Base-by-base conservation (phyloP, 2,888 invertebrate genomes). In the Ochropacha duplaris region DNA sequence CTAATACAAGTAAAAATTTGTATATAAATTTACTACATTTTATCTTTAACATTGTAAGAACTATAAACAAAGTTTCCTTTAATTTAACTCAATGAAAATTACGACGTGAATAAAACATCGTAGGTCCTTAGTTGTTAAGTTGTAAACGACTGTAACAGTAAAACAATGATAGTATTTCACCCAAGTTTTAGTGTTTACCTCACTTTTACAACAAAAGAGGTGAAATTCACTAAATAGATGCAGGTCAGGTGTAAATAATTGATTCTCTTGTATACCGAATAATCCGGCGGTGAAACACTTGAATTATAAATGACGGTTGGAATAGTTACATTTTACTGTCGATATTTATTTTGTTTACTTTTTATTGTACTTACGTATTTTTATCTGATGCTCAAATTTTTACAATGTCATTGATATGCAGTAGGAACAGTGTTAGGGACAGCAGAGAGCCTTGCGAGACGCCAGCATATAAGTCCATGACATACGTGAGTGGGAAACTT, bases 191-290 rank as follows among this genome's bases (percentile, higher is more conserved):
- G 26, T 51, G 31, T 51, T 51, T 24, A 51, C 31, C 31, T 34
- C 52, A 22, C 8, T 52, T 52, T 52, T 52, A 52, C 36, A 31
- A 28, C 31, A 28, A 50, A 62, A 64, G 55, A 39, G 34, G 14
- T 49, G 22, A 22, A 55, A 69, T 69, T 61, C 68, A 59, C 62
- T 68, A 68, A 72, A 77, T 65, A 71, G 60, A 69, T 75, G 68
- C 69, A 71, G 73, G 78, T 71, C 63, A 57, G 44, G 59, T 52
- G 63, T 73, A 66, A 71, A 79, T 78, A 77, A 77, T 77, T 78
- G 69, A 80, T 74, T 66, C 64, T 65, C 64, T 64, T 74, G 74
- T 74, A 70, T 68, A 71, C 68, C 67, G 66, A 78, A 78, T 80
- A 76, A 76, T 79, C 67, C 70, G 59, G 34, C 67, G 60, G 64